Base-by-base conservation (phyloP, 2,888 invertebrate species). In the Nematopogon swammerdamellus region DNA sequence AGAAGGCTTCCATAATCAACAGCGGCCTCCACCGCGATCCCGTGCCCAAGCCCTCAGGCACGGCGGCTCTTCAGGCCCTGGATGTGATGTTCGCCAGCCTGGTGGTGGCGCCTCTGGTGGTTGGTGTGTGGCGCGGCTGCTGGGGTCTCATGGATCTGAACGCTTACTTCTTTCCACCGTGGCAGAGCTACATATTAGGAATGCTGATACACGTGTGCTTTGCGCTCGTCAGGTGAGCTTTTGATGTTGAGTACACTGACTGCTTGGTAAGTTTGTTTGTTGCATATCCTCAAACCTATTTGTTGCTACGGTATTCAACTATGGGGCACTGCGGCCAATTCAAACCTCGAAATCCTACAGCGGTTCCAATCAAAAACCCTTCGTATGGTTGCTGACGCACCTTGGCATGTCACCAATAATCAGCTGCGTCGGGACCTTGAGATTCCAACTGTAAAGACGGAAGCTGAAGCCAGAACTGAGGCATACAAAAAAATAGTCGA, bases 111-210 rank as follows among this genome's bases (percentile, higher is more conserved):
- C 89, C 89, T 0, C 73, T 91, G 50, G 92, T 92, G 36, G 91
- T 94, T 6, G 86, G 89, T 58, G 88, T 90, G 11, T 95, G 94
- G 94, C 80, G 92, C 56, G 92, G 93, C 8, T 82, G 87, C 0
- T 94, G 93, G 92, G 86, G 86, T 8, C 68, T 93, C 29, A 81
- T 93, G 64, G 92, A 94, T 57, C 61, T 87, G 19, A 83, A 85
- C 57, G 68, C 89, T 0, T 85, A 84, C 56, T 85, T 71, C 46
- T 73, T 79, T 55, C 85, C 86, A 0, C 65, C 62, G 52, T 72
- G 70, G 10, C 76, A 81, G 58, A 72, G 67, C 25, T 82, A 79
- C 54, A 49, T 81, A 1, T 59, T 83, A 30, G 85, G 87, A 1
- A 68, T 79, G 3, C 55, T 72, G 1, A 60, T 86, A 20, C 85